These are phyloP conservation scores for Echinometra lucunter DNA, from an alignment of 53 echinoderm and acorn worm species.

Conservation along the genomic window DNA sequence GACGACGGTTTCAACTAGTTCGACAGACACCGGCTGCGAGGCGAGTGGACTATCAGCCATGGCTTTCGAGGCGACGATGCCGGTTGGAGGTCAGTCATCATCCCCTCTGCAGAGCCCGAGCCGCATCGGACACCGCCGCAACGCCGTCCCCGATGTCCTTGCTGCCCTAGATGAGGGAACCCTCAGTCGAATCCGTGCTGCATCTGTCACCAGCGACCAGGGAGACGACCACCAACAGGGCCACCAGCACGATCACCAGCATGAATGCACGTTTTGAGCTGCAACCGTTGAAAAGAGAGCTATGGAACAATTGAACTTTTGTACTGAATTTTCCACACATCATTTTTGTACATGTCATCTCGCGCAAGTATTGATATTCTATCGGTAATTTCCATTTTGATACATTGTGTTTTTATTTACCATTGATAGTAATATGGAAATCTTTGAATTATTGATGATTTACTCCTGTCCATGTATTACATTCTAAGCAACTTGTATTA, in stretches of 20 bases:
- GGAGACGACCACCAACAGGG: slow-evolving; percentile 38
- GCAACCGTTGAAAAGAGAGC: background rate
- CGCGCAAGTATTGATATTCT: background rate
- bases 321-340: slow-evolving; percentile 10
- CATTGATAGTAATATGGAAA: too few species aligned
- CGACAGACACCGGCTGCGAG: background rate
- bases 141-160: slow-evolving; percentile 82
- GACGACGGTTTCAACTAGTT: slow-evolving; percentile 27
- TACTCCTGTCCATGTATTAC: too few species aligned
- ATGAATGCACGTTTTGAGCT: slow-evolving; percentile 32
- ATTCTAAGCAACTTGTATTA: too few species aligned
- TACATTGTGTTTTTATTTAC: too few species aligned
- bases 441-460: too few species aligned
- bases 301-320: slow-evolving; percentile 29
- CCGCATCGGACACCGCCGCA: slow-evolving; percentile 74
- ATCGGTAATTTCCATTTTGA: background rate
- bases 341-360: background rate
- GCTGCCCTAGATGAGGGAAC: slow-evolving; percentile 71
- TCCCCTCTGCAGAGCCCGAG: slow-evolving; percentile 62
- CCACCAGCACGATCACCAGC: slow-evolving; percentile 37
- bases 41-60: background rate
- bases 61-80: background rate
- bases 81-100: background rate
- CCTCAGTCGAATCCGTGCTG: slow-evolving; percentile 65
- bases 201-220: background rate